Percentiles rank a stretch among this genome's conserved stretches.
phyloP scores from a whole-genome alignment of 1,140 invertebrate species.

The Lycorma delicatula region DNA sequence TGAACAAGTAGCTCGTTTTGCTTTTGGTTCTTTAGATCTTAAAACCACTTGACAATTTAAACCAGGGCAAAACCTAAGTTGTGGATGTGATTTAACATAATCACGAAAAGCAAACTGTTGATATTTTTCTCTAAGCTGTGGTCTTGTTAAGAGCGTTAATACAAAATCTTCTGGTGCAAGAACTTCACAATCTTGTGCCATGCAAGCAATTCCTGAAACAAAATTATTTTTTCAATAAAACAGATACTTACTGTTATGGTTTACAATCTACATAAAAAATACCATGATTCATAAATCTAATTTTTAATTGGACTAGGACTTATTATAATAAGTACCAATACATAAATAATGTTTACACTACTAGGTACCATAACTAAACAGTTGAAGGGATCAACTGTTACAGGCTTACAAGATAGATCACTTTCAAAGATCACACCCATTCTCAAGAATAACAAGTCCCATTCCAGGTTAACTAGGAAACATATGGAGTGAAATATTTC shows the following conservation, averaged over 20 bases:
- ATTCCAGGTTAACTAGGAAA: too few relatives aligned
- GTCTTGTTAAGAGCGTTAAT: constrained; percentile 68
- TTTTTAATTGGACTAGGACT: too few relatives aligned
- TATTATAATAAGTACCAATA: too few relatives aligned
- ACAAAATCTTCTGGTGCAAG: constrained; percentile 94
- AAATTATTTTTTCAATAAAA: not conserved
- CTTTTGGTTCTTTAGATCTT: constrained; percentile 61
- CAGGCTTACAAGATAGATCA: too few relatives aligned
- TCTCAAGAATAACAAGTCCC: too few relatives aligned
- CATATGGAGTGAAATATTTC: too few relatives aligned
- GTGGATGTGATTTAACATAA: constrained; percentile 88
- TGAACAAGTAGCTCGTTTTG: constrained; percentile 71
- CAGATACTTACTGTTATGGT: not conserved
- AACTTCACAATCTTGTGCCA: constrained; percentile 88
- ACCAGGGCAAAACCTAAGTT: constrained; percentile 90
- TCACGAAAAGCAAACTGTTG: constrained; percentile 92
- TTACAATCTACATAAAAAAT: not conserved
- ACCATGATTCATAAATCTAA: not conserved
- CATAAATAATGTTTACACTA: too few relatives aligned
- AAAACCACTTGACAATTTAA: constrained; percentile 88
- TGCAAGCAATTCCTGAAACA: constrained; percentile 84
- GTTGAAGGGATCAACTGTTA: too few relatives aligned
- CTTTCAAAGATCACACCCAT: too few relatives aligned
- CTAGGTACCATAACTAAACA: too few relatives aligned
- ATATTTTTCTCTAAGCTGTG: constrained; percentile 79